Conservation (phyloP, 2,888 invertebrate species). For the Electrophaes corylata region DNA sequence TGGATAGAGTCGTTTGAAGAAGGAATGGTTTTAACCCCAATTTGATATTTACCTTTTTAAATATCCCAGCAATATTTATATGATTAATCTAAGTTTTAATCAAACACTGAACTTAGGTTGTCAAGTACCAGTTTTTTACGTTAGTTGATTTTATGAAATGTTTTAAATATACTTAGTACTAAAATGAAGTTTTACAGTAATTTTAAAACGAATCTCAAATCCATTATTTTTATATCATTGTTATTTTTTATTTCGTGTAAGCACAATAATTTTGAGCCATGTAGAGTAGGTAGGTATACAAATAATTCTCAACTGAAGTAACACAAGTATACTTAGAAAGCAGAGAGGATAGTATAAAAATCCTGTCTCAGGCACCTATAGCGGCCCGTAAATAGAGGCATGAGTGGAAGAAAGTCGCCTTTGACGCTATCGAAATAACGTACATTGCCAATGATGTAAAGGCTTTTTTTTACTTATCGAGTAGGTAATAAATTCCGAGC, state of each 20-base stretch:
- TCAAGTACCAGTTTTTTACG: slow-evolving; percentile 26
- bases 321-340: slow-evolving; percentile 44
- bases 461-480: no score
- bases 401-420: no score
- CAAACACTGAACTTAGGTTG: slow-evolving; percentile 10
- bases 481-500: slow-evolving; percentile 69
- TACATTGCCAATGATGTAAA: no score
- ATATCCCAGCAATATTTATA: slow-evolving; percentile 13
- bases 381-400: no score
- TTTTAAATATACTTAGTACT: slow-evolving; percentile 37
- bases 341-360: no score
- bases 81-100: slow-evolving; percentile 13
- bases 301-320: slow-evolving; percentile 38
- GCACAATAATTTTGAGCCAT: slow-evolving; percentile 60
- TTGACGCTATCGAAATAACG: no score
- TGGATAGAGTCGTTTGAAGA: slow-evolving; percentile 1
- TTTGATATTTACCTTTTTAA: slow-evolving; percentile 3
- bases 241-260: slow-evolving; percentile 52
- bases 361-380: no score
- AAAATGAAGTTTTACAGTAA: slow-evolving; percentile 41
- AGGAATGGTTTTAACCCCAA: slow-evolving; percentile 1
- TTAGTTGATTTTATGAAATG: slow-evolving; percentile 31
- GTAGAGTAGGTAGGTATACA: slow-evolving; percentile 53
- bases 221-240: slow-evolving; percentile 58
- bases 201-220: slow-evolving; percentile 60